Conservation (phyloP, 2,888 invertebrate species). For the Tupiocoris notatus region DNA sequence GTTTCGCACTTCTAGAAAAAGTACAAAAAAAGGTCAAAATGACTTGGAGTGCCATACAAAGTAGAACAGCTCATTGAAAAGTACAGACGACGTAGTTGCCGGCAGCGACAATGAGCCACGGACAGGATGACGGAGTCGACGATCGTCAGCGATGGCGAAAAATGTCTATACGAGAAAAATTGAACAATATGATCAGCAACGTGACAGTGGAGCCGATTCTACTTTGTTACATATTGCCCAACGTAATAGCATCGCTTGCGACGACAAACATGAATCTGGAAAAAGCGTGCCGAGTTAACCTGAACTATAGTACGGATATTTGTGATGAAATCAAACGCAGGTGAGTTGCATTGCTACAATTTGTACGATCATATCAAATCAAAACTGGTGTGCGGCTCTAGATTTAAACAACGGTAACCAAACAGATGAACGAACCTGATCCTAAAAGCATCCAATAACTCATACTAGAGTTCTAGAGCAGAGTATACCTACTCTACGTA, state of each 20-base stretch:
- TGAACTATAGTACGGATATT: slow-evolving; percentile 28
- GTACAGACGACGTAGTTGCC: too few species aligned
- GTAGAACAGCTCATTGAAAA: too few species aligned
- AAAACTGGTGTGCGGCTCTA: too few species aligned
- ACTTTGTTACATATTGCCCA: slow-evolving; percentile 63
- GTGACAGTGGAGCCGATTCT: slow-evolving; percentile 67
- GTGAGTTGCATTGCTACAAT: neutral
- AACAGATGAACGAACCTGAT: too few species aligned
- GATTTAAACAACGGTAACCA: too few species aligned
- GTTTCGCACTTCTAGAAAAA: too few species aligned
- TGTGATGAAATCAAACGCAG: slow-evolving; percentile 32
- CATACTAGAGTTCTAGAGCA: too few species aligned
- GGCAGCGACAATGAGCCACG: neutral
- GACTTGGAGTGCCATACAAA: too few species aligned
- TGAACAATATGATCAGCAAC: slow-evolving; percentile 58
- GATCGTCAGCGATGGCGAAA: slow-evolving; percentile 52
- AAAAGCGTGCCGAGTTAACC: slow-evolving; percentile 67
- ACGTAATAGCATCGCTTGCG: slow-evolving; percentile 60
- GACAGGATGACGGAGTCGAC: neutral
- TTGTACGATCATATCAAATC: too few species aligned
- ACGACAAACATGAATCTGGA: slow-evolving; percentile 81
- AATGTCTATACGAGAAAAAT: slow-evolving; percentile 56
- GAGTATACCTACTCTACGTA: too few species aligned
- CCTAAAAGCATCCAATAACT: too few species aligned
- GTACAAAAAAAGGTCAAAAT: too few species aligned